These are phyloP conservation scores for Botia almorhae DNA, from an alignment of 2,797 vertebrate species.

Conservation along the genomic window DNA sequence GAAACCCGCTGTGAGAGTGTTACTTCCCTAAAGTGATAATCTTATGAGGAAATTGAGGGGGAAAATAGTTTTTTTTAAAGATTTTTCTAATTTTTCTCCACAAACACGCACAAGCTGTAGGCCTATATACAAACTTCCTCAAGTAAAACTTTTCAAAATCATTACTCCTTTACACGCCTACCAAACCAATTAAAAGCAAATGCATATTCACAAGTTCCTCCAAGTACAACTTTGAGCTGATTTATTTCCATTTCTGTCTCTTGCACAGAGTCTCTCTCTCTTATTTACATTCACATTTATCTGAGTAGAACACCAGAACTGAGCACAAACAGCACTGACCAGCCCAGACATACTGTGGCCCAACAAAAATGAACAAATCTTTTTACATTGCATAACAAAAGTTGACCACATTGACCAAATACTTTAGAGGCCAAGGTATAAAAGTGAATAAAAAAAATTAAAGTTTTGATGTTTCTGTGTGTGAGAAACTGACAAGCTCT, in stretches of 20 bases:
- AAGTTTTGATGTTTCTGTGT: not conserved
- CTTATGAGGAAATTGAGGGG: not conserved
- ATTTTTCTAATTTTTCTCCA: not conserved
- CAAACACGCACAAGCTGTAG: not conserved
- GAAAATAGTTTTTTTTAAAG: not conserved
- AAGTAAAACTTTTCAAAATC: not conserved
- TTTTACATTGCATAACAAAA: too few relatives aligned
- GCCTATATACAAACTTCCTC: not conserved
- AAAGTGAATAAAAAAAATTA: too few relatives aligned
- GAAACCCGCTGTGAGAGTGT: not conserved
- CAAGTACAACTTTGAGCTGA: not conserved
- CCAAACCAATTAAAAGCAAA: not conserved
- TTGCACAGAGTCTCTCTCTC: not conserved
- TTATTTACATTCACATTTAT: too few relatives aligned
- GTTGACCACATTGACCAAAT: not conserved
- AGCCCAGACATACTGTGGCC: too few relatives aligned
- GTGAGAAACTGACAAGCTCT: conserved; percentile 12
- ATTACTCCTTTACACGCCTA: not conserved
- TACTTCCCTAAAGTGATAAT: not conserved
- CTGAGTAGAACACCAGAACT: too few relatives aligned
- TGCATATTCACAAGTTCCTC: not conserved
- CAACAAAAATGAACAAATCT: too few relatives aligned
- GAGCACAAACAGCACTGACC: too few relatives aligned
- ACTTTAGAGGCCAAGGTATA: not conserved
- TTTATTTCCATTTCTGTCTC: not conserved